Conservation (phyloP, 2,888 invertebrate species). For the Kryphioiulus occultus region DNA sequence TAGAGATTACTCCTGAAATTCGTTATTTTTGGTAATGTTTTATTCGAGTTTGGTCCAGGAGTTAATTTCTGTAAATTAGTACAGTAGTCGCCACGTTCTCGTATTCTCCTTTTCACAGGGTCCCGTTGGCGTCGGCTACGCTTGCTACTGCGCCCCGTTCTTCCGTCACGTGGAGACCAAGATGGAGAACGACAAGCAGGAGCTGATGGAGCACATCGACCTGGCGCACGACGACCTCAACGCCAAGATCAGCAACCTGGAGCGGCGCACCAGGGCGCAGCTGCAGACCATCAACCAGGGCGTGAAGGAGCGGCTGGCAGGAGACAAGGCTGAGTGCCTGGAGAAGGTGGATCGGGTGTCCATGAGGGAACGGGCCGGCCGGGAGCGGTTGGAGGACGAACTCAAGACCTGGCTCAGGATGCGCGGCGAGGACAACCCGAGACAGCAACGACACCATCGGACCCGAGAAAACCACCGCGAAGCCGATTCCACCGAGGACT, state of each 20-base stretch:
- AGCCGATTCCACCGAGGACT: neutral
- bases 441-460: neutral
- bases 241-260: conserved; percentile 80
- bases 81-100: neutral
- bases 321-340: conserved; percentile 70
- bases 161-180: conserved; percentile 84
- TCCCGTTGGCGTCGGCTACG: conserved; percentile 91
- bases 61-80: too few species aligned
- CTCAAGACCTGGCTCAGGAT: conserved; percentile 60
- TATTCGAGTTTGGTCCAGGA: too few species aligned
- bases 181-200: conserved; percentile 79
- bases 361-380: conserved; percentile 64
- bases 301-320: conserved; percentile 72
- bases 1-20: too few species aligned
- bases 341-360: conserved; percentile 72
- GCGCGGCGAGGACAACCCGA: neutral
- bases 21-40: too few species aligned
- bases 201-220: conserved; percentile 79
- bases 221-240: conserved; percentile 81
- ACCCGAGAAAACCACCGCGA: neutral
- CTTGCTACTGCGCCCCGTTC: conserved; percentile 91
- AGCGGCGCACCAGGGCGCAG: conserved; percentile 76
- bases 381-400: conserved; percentile 56
- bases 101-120: conserved; percentile 66
- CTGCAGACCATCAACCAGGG: conserved; percentile 68